Conservation (phyloP, 2,888 invertebrate species). For the Pyrrhosoma nymphula region DNA sequence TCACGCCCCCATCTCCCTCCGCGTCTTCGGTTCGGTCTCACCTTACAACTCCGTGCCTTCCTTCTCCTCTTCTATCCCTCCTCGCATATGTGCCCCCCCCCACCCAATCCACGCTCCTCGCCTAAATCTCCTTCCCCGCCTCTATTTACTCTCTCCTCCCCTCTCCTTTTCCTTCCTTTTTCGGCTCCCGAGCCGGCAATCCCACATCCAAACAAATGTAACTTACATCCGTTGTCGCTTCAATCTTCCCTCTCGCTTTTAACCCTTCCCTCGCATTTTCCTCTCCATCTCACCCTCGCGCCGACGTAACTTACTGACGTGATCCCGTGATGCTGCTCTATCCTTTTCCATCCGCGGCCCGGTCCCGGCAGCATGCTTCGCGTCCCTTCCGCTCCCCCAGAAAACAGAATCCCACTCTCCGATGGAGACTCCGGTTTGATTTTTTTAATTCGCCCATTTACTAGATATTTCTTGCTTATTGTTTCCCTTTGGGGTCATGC, state of each 20-base stretch:
- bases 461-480: no score
- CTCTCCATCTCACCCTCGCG: background rate
- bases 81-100: background rate
- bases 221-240: slow-evolving; percentile 13
- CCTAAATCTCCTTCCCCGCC: background rate
- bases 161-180: background rate
- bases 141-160: background rate
- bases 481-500: no score
- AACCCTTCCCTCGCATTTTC: background rate
- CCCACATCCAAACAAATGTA: background rate
- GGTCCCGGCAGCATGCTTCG: background rate
- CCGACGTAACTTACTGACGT: background rate
- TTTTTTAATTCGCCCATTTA: no score
- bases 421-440: background rate
- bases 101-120: background rate
- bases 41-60: background rate
- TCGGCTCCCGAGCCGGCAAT: background rate
- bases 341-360: background rate
- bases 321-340: background rate
- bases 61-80: background rate
- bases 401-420: no score
- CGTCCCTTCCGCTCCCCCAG: background rate
- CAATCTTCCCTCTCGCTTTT: slow-evolving; percentile 12
- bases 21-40: background rate
- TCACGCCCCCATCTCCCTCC: no score